Percentiles rank a stretch among this genome's conserved stretches.
Conservation (phyloP, 2,113 vertebrate genomes). For the Corythaeola cristata region DNA sequence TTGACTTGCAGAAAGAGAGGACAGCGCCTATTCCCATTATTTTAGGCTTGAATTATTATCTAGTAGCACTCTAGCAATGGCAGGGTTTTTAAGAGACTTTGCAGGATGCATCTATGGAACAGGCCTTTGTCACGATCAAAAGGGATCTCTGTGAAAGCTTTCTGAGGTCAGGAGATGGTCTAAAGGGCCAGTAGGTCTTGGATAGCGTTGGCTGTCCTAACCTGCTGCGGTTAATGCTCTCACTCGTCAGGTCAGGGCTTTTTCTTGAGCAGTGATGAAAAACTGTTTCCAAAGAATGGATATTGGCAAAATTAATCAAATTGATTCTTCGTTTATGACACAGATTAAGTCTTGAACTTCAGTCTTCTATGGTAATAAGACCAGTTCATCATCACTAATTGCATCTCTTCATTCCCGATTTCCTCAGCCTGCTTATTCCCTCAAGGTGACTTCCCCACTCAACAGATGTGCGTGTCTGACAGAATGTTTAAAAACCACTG, state of each 20-base stretch:
- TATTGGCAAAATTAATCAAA: slow-evolving; percentile 52
- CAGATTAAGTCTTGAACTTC: slow-evolving; percentile 40
- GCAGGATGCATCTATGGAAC: neutral
- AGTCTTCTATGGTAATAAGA: slow-evolving; percentile 30
- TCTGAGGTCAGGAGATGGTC: neutral
- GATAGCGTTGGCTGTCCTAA: neutral
- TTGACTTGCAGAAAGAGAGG: neutral
- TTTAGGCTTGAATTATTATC: neutral
- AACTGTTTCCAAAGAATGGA: neutral
- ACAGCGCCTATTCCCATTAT: neutral
- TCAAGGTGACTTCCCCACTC: slow-evolving; percentile 31
- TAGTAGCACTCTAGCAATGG: neutral
- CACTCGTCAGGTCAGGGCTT: neutral
- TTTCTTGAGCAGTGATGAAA: neutral
- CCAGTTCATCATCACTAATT: slow-evolving; percentile 39
- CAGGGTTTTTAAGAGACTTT: neutral
- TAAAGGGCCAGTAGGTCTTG: neutral
- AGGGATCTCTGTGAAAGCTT: neutral
- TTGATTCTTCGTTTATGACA: slow-evolving; percentile 35
- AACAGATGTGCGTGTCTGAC: neutral
- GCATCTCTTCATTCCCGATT: neutral
- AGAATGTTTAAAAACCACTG: neutral
- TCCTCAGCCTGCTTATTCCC: neutral
- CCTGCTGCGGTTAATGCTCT: neutral
- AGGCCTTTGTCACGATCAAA: neutral